These are phyloP conservation scores for Gymnoscopelus braueri DNA, from an alignment of 2,797 vertebrate species.

Conservation along the genomic window DNA sequence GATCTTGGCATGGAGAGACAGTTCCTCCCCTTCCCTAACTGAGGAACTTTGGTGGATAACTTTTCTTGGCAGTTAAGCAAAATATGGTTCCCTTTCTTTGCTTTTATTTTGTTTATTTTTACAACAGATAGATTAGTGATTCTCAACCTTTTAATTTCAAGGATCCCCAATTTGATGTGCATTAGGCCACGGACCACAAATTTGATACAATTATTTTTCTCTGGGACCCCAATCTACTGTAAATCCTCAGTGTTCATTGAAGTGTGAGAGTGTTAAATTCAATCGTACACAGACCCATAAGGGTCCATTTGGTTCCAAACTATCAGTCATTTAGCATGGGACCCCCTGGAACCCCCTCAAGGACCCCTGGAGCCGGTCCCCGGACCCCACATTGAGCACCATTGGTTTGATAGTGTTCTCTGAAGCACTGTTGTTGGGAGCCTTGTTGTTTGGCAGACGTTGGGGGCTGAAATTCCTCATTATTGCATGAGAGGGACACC, in stretches of 20 bases:
- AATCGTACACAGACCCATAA: no score
- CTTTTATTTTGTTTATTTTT: no score
- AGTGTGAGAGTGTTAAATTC: no score
- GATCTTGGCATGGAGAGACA: slow-evolving; percentile 26
- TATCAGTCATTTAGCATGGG: no score
- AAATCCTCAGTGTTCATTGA: slow-evolving; percentile 7
- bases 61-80: not conserved
- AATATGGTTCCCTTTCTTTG: no score
- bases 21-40: slow-evolving; percentile 8
- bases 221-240: slow-evolving; percentile 6
- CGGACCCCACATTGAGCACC: no score
- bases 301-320: no score
- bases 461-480: slow-evolving; percentile 60
- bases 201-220: slow-evolving; percentile 10
- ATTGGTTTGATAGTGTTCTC: slow-evolving; percentile 45
- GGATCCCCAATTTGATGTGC: no score
- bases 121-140: no score
- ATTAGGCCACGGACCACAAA: not conserved
- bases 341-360: no score
- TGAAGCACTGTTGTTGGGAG: slow-evolving; percentile 47
- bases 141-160: no score
- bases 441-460: slow-evolving; percentile 50
- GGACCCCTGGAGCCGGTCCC: no score
- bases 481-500: slow-evolving; percentile 76
- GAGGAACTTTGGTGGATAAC: slow-evolving; percentile 29